These are phyloP conservation scores for Seriola quinqueradiata DNA, from an alignment of 2,113 vertebrate species.

Conservation along the genomic window DNA sequence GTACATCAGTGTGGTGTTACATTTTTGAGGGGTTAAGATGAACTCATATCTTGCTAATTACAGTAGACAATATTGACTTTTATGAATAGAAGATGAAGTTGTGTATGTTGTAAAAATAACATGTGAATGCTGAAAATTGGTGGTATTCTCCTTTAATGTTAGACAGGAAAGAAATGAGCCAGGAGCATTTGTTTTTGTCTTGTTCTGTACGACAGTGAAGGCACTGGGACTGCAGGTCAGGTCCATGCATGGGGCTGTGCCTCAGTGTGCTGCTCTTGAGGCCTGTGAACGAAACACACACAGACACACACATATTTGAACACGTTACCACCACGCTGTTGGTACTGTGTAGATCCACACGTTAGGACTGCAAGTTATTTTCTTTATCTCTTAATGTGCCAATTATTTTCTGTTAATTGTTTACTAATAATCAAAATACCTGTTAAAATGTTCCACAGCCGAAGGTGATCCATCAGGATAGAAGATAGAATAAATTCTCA, in stretches of 20 bases:
- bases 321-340: background rate
- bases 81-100: conserved; percentile 22
- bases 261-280: conserved; percentile 76
- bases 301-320: conserved; percentile 44
- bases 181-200: conserved; percentile 42
- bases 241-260: conserved; percentile 81
- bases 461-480: background rate
- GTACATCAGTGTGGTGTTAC: conserved; percentile 28
- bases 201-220: conserved; percentile 61
- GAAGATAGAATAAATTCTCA: too few relatives aligned
- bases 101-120: conserved; percentile 42
- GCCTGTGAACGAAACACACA: conserved; percentile 63
- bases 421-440: background rate
- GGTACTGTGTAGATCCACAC: background rate
- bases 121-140: conserved; percentile 43
- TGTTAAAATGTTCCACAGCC: background rate
- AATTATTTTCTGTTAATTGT: background rate
- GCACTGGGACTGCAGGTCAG: conserved; percentile 84
- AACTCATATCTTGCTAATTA: background rate
- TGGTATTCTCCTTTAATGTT: conserved; percentile 75
- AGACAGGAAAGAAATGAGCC: conserved; percentile 48
- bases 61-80: conserved; percentile 52
- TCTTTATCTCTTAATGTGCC: background rate
- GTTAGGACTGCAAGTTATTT: background rate
- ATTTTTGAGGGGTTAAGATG: background rate